Evolutionary conservation across 2,888 invertebrate species (phyloP).

Genomic region (Drosophila monieri): DNA sequence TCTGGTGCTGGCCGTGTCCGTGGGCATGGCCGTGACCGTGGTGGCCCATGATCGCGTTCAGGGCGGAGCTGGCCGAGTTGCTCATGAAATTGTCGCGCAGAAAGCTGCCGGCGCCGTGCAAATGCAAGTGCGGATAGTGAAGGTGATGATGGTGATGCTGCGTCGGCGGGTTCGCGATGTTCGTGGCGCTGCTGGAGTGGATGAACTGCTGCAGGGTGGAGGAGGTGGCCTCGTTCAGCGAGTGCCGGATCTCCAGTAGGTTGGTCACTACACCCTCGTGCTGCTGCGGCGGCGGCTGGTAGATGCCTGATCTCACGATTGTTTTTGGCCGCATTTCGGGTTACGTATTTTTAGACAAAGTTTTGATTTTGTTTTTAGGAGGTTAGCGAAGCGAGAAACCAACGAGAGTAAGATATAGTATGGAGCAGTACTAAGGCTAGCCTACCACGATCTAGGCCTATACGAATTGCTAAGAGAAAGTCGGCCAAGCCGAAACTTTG

Average conservation of each 20-base stretch:
- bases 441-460: conserved; percentile 19
- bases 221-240: conserved; percentile 82
- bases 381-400: conserved; percentile 44
- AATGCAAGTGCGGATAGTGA: conserved; percentile 78
- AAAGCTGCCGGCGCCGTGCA: conserved; percentile 80
- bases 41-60: conserved; percentile 82
- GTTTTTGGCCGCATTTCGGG: conserved; percentile 3
- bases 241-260: conserved; percentile 82
- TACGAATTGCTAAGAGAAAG: not conserved
- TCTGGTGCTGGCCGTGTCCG: conserved; percentile 44
- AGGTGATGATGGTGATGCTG: conserved; percentile 59
- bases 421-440: conserved; percentile 28
- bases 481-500: not conserved
- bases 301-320: conserved; percentile 77
- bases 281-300: conserved; percentile 76
- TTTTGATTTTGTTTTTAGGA: not conserved
- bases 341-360: conserved; percentile 23
- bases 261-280: conserved; percentile 81
- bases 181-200: conserved; percentile 70
- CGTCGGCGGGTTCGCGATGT: conserved; percentile 47
- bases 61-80: conserved; percentile 81
- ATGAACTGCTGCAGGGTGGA: conserved; percentile 71
- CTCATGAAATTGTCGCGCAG: conserved; percentile 81
- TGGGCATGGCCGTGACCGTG: conserved; percentile 52
- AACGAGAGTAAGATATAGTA: conserved; percentile 31